phyloP scores from a whole-genome alignment of 2,113 vertebrate genomes.

The Poeciliopsis prolifica region DNA sequence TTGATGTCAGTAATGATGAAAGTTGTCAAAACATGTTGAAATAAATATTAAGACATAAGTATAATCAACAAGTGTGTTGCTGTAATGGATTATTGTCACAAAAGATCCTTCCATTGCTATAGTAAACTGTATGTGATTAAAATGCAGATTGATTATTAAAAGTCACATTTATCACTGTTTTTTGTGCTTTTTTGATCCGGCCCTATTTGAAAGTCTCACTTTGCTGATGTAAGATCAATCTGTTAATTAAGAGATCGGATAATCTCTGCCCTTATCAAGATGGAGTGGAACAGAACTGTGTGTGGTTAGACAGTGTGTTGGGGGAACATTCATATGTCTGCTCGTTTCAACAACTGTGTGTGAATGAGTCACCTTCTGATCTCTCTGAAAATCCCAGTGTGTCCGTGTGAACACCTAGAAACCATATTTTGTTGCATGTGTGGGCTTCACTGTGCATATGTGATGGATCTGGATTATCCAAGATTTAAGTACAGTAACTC shows the following conservation, averaged over 20 bases:
- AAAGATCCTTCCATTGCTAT: not conserved
- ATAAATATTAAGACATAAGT: not conserved
- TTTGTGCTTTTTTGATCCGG: not conserved
- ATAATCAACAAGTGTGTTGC: not conserved
- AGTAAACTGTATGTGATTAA: not conserved
- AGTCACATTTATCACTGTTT: not conserved
- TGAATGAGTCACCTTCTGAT: constrained; percentile 54
- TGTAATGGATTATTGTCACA: not conserved
- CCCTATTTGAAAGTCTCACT: constrained; percentile 27
- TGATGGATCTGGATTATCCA: constrained; percentile 20
- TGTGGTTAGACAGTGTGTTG: constrained; percentile 27
- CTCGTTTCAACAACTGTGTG: constrained; percentile 41
- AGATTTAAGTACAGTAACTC: constrained; percentile 17
- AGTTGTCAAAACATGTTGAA: not conserved
- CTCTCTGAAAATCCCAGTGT: constrained; percentile 31
- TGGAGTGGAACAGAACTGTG: not conserved
- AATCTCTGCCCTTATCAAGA: constrained; percentile 50
- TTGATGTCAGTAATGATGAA: not conserved
- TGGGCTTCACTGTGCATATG: constrained; percentile 48
- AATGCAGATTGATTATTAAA: not conserved
- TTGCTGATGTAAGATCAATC: constrained; percentile 27
- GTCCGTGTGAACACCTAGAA: constrained; percentile 37
- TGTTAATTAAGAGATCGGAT: constrained; percentile 50
- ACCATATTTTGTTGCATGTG: constrained; percentile 32
- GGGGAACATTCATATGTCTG: constrained; percentile 33